These are phyloP conservation scores for Geotrypetes seraphini DNA, from an alignment of 2,797 vertebrate species.

Conservation along the genomic window DNA sequence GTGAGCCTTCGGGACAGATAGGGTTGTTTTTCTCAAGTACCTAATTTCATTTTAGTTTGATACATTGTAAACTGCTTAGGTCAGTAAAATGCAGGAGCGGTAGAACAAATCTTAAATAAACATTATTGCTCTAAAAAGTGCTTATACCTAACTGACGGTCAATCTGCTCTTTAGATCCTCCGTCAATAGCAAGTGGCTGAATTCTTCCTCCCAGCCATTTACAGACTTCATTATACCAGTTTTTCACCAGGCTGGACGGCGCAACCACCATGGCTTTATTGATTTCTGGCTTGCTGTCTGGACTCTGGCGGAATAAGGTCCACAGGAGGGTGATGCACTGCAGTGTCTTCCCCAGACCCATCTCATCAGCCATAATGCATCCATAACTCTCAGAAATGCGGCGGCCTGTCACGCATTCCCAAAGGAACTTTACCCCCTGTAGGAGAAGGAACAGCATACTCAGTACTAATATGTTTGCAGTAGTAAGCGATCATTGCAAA, in stretches of 20 bases:
- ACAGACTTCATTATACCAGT: conserved; percentile 92
- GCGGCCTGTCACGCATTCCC: conserved; percentile 90
- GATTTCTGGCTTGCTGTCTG: conserved; percentile 81
- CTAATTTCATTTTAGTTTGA: too few relatives aligned
- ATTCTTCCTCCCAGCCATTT: conserved; percentile 90
- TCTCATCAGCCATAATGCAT: conserved; percentile 97
- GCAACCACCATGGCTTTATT: conserved; percentile 88
- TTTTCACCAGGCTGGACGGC: conserved; percentile 89
- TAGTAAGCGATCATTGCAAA: too few relatives aligned
- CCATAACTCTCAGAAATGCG: conserved; percentile 75
- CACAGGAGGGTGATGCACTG: conserved; percentile 90
- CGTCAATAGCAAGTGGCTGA: conserved; percentile 83
- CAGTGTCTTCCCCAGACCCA: conserved; percentile 93
- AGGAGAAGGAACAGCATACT: conserved; percentile 1
- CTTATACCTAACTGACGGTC: conserved; percentile 74
- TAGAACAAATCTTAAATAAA: too few relatives aligned
- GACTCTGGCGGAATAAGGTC: conserved; percentile 87
- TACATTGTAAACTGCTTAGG: too few relatives aligned
- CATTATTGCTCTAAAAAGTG: too few relatives aligned
- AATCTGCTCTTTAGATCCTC: conserved; percentile 86
- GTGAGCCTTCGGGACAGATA: too few relatives aligned
- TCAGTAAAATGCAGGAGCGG: too few relatives aligned
- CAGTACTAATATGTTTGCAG: too few relatives aligned
- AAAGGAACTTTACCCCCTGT: conserved; percentile 92
- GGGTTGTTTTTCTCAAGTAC: too few relatives aligned